Conservation (phyloP, 2,888 invertebrate species). For the Drosophila siamana region DNA sequence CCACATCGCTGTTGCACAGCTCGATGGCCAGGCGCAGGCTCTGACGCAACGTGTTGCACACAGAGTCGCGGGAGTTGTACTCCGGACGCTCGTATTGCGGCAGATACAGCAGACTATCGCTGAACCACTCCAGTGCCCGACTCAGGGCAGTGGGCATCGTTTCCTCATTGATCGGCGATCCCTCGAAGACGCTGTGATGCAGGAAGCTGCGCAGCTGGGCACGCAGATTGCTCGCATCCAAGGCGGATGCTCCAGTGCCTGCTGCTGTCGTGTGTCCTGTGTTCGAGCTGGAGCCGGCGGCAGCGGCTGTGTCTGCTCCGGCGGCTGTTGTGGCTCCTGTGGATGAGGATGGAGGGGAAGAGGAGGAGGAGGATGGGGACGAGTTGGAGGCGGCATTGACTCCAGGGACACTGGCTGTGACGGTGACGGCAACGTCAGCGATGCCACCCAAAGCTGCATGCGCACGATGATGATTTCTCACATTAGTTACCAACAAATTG, state of each 20-base stretch:
- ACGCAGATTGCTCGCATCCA: slow-evolving; percentile 68
- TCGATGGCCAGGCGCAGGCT: slow-evolving; percentile 80
- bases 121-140: slow-evolving; percentile 81
- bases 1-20: slow-evolving; percentile 58
- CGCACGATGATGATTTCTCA: slow-evolving; percentile 61
- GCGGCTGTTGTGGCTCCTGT: slow-evolving; percentile 4
- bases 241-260: neutral
- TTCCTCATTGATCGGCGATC: slow-evolving; percentile 77
- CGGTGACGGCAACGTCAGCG: slow-evolving; percentile 16
- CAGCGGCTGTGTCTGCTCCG: neutral
- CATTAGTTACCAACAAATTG: slow-evolving; percentile 62
- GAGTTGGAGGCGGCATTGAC: slow-evolving; percentile 1
- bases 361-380: neutral
- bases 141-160: slow-evolving; percentile 78
- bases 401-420: slow-evolving; percentile 1
- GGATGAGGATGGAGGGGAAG: neutral
- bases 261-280: neutral
- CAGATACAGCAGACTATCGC: slow-evolving; percentile 76
- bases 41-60: slow-evolving; percentile 81
- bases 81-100: slow-evolving; percentile 83
- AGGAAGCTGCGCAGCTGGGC: slow-evolving; percentile 79
- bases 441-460: slow-evolving; percentile 50
- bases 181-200: slow-evolving; percentile 76
- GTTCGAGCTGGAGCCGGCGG: neutral
- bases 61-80: slow-evolving; percentile 84